Evolutionary conservation across 1,140 invertebrate species (phyloP), one percentile per base, ranked within the genome.

Genomic region (Drosophila athabasca): DNA sequence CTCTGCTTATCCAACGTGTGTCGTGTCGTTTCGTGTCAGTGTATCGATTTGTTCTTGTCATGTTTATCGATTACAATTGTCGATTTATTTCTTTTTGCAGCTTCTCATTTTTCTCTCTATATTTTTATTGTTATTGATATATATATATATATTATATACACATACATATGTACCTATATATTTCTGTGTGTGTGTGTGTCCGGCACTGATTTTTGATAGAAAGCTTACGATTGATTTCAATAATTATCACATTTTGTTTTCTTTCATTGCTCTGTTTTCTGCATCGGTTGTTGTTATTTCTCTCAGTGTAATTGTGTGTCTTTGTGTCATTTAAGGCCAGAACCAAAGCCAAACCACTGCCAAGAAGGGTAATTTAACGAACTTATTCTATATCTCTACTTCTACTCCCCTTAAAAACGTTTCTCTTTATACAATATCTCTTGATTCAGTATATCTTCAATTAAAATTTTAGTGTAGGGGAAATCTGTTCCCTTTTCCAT

Each of bases 291-390:
- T 54, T 51, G 46, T 64, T 62, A 35, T 59, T 62, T 65, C 64
- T 76, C 74, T 70, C 65, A 44, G 59, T 77, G 64, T 70, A 77
- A 77, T 70, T 64, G 57, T 69, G 43, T 52, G 59, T 76, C 58
- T 76, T 64, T 58, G 17, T 75, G 62, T 76, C 64, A 68, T 76
- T 76, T 76, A 68, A 76, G 73, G 73, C 64, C 72, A 55, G 35
- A 76, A 49, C 29, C 64, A 68, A 76, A 76, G 51, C 52, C 73
- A 52, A 76, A 44, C 68, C 31, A 78, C 79, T 83, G 58, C 51
- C 70, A 84, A 84, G 60, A 84, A 79, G 76, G 81, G 79, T 84
- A 84, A 68, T 65, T 75, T 66, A 50, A 66, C 52, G 52, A 57
- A 19, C 1, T 31, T 72, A 48, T 55, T 46, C 1, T 6, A 29